Evolutionary conservation across 2,797 vertebrate species (phyloP).

Genomic region (Cryptoblepharus egeriae): DNA sequence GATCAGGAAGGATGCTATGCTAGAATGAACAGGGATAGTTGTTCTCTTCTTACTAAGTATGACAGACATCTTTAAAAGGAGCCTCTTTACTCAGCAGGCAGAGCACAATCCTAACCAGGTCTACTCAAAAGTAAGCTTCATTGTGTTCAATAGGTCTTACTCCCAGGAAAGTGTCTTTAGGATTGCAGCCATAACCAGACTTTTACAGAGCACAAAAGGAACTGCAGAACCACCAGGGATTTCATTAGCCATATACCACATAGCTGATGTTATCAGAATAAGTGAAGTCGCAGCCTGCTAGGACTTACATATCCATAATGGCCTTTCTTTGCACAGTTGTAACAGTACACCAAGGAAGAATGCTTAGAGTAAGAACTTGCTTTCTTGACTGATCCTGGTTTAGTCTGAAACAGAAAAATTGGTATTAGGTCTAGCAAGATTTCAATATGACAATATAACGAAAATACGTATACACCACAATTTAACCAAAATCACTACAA

Average conservation of each 20-base stretch:
- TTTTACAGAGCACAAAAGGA: neutral
- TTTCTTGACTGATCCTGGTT: conserved; percentile 75
- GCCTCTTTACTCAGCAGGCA: too few species aligned
- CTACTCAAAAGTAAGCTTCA: too few species aligned
- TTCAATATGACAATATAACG: conserved; percentile 32
- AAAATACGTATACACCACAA: neutral
- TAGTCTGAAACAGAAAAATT: conserved; percentile 73
- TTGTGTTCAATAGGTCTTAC: too few species aligned
- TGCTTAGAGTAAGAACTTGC: conserved; percentile 36
- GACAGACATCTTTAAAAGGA: too few species aligned
- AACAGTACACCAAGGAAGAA: conserved; percentile 74
- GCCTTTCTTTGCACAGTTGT: conserved; percentile 79
- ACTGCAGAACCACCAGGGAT: neutral
- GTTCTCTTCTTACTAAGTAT: too few species aligned
- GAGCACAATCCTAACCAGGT: too few species aligned
- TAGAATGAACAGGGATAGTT: too few species aligned
- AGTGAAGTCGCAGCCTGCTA: neutral
- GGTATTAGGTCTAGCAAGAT: conserved; percentile 29
- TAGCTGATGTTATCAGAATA: neutral
- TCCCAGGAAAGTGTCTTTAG: too few species aligned
- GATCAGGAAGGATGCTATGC: too few species aligned
- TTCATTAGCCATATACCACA: neutral
- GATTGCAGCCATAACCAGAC: too few species aligned
- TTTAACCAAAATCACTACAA: neutral
- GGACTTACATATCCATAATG: conserved; percentile 81